Conservation (phyloP, 2,113 vertebrate genomes). For the Cebidichthys violaceus region DNA sequence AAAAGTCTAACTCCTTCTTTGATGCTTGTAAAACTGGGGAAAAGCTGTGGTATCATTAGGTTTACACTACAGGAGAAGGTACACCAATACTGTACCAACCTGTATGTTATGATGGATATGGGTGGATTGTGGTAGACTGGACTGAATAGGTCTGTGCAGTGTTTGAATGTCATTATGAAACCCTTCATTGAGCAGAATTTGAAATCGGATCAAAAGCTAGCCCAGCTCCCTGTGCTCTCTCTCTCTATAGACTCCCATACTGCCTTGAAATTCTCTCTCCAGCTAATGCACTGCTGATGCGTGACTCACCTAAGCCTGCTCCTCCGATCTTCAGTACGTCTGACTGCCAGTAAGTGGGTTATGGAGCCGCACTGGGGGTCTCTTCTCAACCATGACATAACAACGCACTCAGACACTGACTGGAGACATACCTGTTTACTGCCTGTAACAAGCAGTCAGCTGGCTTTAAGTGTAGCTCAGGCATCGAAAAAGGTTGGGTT, state of each 20-base stretch:
- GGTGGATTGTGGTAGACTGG: neutral
- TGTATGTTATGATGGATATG: neutral
- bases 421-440: conserved; percentile 55
- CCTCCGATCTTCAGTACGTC: conserved; percentile 43
- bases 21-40: neutral
- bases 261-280: conserved; percentile 50
- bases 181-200: conserved; percentile 41
- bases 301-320: conserved; percentile 64
- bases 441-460: conserved; percentile 54
- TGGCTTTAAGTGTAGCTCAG: conserved; percentile 36
- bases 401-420: conserved; percentile 51
- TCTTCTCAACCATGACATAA: conserved; percentile 68
- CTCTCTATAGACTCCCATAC: conserved; percentile 38
- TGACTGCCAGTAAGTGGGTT: conserved; percentile 54
- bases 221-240: conserved; percentile 1
- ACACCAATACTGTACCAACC: neutral
- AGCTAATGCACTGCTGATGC: conserved; percentile 52
- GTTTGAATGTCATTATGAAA: conserved; percentile 35
- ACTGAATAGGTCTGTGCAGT: neutral
- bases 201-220: conserved; percentile 36
- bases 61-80: neutral
- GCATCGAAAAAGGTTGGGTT: conserved; percentile 37
- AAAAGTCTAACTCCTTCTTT: neutral
- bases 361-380: conserved; percentile 46
- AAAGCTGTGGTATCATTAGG: neutral